phyloP scores from a whole-genome alignment of 2,888 invertebrate species.

The Azorinus chamasolen region DNA sequence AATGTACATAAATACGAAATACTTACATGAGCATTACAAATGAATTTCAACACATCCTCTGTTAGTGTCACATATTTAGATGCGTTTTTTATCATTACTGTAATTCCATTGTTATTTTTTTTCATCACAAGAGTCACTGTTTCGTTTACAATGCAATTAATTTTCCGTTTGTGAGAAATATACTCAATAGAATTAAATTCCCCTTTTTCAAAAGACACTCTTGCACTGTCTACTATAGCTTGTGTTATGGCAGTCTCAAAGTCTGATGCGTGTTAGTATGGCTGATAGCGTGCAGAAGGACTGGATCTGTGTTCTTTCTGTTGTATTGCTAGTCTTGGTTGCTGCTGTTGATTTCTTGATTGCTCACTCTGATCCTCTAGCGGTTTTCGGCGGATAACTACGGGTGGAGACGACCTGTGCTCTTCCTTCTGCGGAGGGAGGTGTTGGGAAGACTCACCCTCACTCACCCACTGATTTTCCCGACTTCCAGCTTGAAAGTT shows the following conservation, averaged over 20 bases:
- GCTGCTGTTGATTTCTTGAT: no score
- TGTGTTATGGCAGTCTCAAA: constrained; percentile 1
- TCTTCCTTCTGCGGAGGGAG: no score
- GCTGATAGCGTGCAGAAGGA: constrained; percentile 14
- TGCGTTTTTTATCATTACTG: constrained; percentile 12
- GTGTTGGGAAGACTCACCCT: no score
- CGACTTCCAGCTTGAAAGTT: no score
- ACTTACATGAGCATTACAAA: constrained; percentile 3
- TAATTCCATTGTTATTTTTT: not conserved
- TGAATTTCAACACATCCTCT: constrained; percentile 1
- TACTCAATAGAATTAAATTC: constrained; percentile 9
- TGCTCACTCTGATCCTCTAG: no score
- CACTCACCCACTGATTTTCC: no score
- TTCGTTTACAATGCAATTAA: not conserved
- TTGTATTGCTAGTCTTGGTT: no score
- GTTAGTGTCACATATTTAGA: constrained; percentile 13
- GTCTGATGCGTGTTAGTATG: constrained; percentile 1
- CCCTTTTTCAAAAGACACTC: constrained; percentile 8
- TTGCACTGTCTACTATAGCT: constrained; percentile 4
- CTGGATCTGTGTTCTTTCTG: no score
- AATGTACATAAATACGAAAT: constrained; percentile 9
- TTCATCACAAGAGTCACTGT: constrained; percentile 8
- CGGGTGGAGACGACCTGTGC: no score
- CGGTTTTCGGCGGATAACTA: no score
- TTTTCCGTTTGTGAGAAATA: not conserved